A percentile compares a stretch with the other conserved stretches of the same genome.
Conservation (phyloP, 2,113 vertebrate species). For the Phrynocephalus versicolor region DNA sequence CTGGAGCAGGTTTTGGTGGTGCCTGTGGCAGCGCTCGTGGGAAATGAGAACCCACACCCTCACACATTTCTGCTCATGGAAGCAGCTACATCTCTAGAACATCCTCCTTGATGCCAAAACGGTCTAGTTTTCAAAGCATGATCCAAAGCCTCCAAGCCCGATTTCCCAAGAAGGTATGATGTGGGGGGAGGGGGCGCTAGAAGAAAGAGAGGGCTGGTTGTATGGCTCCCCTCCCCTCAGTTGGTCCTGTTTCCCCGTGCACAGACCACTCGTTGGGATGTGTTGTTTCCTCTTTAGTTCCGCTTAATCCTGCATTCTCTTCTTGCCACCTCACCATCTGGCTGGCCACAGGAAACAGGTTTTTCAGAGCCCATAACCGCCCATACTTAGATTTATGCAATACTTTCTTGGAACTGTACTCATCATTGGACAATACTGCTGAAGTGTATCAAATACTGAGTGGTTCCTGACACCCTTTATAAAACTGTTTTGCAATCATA, state of each 20-base stretch:
- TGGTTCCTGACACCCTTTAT: neutral
- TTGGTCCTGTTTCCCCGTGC: neutral
- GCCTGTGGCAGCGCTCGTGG: too few species aligned
- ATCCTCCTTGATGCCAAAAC: too few species aligned
- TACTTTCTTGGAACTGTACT: neutral
- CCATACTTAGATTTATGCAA: neutral
- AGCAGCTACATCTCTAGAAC: neutral
- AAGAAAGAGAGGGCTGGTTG: neutral
- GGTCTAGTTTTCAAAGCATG: too few species aligned
- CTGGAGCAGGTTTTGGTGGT: too few species aligned
- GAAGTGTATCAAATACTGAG: neutral
- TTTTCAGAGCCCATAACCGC: conserved; percentile 11
- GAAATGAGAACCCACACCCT: too few species aligned
- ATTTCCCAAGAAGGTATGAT: neutral
- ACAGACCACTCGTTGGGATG: neutral
- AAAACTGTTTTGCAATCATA: neutral
- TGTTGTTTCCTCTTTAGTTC: neutral
- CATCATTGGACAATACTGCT: neutral
- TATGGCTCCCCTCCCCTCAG: neutral
- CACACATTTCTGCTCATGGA: neutral
- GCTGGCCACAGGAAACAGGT: neutral
- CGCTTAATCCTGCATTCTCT: neutral
- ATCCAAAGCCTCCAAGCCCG: neutral
- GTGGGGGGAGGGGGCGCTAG: neutral
- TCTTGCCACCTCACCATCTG: conserved; percentile 6